A percentile compares a stretch with the other conserved stretches of the same genome.
Conservation (phyloP, 2,797 vertebrate genomes). For the Gymnodraco acuticeps region DNA sequence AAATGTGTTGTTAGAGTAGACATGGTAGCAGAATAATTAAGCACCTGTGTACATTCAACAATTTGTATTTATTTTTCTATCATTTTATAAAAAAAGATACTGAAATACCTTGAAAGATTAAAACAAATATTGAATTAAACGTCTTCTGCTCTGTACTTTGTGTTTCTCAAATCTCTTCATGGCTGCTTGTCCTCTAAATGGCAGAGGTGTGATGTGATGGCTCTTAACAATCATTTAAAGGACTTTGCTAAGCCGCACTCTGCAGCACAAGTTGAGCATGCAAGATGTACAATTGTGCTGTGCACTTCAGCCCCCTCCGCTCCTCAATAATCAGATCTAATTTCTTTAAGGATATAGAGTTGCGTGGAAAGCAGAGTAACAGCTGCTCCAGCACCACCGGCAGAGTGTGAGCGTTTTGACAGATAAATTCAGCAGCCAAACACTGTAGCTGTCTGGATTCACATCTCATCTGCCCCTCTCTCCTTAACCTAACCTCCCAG, state of each 20-base stretch:
- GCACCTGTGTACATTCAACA: background rate
- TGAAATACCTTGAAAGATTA: conserved; percentile 32
- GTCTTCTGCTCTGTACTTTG: conserved; percentile 46
- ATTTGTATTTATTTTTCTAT: conserved; percentile 44
- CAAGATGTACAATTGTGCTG: conserved; percentile 56
- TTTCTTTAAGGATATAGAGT: conserved; percentile 47
- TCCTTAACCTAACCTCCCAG: conserved; percentile 59
- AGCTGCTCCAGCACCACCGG: conserved; percentile 53
- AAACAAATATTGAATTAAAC: conserved; percentile 53
- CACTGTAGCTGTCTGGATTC: conserved; percentile 57
- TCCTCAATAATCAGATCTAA: conserved; percentile 71
- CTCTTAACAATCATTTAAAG: conserved; percentile 66
- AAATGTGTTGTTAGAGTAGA: conserved; percentile 52
- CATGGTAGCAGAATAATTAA: conserved; percentile 54
- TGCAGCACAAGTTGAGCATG: conserved; percentile 63
- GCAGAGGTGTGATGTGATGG: conserved; percentile 71
- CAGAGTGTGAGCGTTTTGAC: conserved; percentile 61
- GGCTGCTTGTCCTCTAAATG: conserved; percentile 75
- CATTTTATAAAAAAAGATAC: conserved; percentile 40
- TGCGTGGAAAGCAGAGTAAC: conserved; percentile 61
- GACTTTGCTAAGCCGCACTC: conserved; percentile 48
- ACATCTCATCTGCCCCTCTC: conserved; percentile 54
- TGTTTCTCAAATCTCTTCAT: conserved; percentile 47
- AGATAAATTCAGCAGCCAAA: conserved; percentile 73
- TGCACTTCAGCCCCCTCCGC: conserved; percentile 67